phyloP scores from a whole-genome alignment of 2,888 invertebrate species.

The Coelogynopora nodosa region DNA sequence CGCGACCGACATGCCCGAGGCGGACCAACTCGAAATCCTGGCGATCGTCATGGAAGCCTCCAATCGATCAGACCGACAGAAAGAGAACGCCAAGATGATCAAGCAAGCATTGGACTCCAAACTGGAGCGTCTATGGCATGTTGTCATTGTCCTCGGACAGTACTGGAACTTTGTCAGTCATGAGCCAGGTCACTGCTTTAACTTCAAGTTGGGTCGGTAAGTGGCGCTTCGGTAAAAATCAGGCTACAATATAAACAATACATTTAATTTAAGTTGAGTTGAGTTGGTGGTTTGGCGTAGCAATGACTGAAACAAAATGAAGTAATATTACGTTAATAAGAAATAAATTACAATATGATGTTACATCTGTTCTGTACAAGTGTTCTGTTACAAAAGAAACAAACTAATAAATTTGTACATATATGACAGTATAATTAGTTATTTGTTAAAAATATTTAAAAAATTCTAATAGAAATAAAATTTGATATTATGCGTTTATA shows the following conservation, averaged over 20 bases:
- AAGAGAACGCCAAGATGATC: not conserved
- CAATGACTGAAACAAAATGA: not conserved
- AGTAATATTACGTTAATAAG: too few species aligned
- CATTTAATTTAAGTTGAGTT: not conserved
- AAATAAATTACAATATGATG: too few species aligned
- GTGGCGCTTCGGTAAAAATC: not conserved
- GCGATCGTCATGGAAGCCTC: not conserved
- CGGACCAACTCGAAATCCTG: not conserved
- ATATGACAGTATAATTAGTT: not conserved
- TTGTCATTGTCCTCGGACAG: conserved; percentile 1
- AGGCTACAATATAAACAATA: not conserved
- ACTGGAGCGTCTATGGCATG: conserved; percentile 2
- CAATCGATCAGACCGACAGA: not conserved
- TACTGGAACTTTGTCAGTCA: conserved; percentile 32
- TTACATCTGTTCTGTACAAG: too few species aligned
- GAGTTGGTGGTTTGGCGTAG: not conserved
- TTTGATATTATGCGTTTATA: too few species aligned
- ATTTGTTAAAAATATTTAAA: not conserved
- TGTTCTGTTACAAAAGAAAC: too few species aligned
- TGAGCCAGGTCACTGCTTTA: not conserved
- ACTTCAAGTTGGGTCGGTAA: conserved; percentile 11
- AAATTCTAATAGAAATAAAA: not conserved
- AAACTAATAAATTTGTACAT: too few species aligned
- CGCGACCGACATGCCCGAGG: not conserved
- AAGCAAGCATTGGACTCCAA: conserved; percentile 6